phyloP scores from a whole-genome alignment of 2,888 invertebrate species.

The Sesia apiformis region DNA sequence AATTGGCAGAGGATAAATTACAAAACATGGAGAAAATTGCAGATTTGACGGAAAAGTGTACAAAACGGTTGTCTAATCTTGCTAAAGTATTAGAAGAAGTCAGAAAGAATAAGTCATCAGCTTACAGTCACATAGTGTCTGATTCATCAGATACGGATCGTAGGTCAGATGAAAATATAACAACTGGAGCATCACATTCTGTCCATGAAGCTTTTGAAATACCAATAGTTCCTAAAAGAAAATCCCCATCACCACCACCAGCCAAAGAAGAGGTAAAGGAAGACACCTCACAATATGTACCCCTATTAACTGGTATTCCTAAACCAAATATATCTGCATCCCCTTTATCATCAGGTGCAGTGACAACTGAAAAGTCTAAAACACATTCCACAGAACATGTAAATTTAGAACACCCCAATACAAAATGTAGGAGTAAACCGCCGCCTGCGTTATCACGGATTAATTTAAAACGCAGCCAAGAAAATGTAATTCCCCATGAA shows the following conservation, averaged over 20 bases:
- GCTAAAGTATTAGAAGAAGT: slow-evolving; percentile 66
- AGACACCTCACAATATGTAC: slow-evolving; percentile 19
- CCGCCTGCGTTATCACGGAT: slow-evolving; percentile 59
- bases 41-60: slow-evolving; percentile 62
- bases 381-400: background rate
- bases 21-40: slow-evolving; percentile 69
- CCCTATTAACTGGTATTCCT: slow-evolving; percentile 44
- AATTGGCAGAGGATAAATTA: slow-evolving; percentile 55
- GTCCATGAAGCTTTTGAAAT: background rate
- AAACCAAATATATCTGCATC: slow-evolving; percentile 32
- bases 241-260: slow-evolving; percentile 11
- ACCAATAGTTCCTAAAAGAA: slow-evolving; percentile 10
- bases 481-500: slow-evolving; percentile 69
- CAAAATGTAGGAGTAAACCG: slow-evolving; percentile 40
- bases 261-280: slow-evolving; percentile 7
- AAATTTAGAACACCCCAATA: slow-evolving; percentile 5
- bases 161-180: slow-evolving; percentile 28
- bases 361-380: slow-evolving; percentile 13
- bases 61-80: slow-evolving; percentile 57
- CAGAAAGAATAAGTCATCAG: slow-evolving; percentile 55
- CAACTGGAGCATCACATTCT: background rate
- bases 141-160: slow-evolving; percentile 47
- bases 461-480: slow-evolving; percentile 43
- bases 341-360: slow-evolving; percentile 9
- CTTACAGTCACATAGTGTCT: slow-evolving; percentile 51